phyloP scores from a whole-genome alignment of 2,888 invertebrate genomes.

The Parnassius apollo region DNA sequence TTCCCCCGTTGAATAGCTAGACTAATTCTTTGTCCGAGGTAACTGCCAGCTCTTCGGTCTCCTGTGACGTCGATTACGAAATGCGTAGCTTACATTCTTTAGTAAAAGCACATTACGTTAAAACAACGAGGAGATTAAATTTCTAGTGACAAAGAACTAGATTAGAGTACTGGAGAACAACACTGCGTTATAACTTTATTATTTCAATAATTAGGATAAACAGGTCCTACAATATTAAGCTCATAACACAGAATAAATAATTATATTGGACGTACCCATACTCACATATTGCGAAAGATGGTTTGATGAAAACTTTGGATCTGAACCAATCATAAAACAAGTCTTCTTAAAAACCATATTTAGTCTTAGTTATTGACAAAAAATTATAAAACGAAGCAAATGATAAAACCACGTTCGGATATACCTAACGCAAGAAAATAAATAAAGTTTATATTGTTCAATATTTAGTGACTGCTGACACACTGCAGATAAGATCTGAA shows the following conservation, averaged over 20 bases:
- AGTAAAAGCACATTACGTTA: too few relatives aligned
- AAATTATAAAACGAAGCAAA: too few relatives aligned
- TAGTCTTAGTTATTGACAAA: background rate
- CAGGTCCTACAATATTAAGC: too few relatives aligned
- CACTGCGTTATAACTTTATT: background rate
- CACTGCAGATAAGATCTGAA: slow-evolving; percentile 9
- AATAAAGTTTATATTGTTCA: background rate
- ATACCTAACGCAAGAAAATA: background rate
- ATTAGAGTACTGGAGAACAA: too few relatives aligned
- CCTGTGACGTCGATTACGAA: too few relatives aligned
- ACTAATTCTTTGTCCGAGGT: too few relatives aligned
- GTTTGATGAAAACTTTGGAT: slow-evolving; percentile 3
- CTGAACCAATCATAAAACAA: slow-evolving; percentile 1
- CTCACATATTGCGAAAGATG: slow-evolving; percentile 16
- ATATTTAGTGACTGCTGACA: slow-evolving; percentile 10
- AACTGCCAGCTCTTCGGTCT: too few relatives aligned
- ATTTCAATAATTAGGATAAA: background rate
- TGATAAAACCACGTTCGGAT: too few relatives aligned
- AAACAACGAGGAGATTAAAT: too few relatives aligned
- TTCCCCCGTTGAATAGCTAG: too few relatives aligned
- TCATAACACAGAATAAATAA: background rate
- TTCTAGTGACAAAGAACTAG: too few relatives aligned
- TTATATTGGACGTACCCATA: background rate
- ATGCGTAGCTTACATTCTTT: too few relatives aligned
- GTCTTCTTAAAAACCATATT: slow-evolving; percentile 6